These are phyloP conservation scores for Novumbra hubbsi DNA, from an alignment of 2,797 vertebrate species.

Conservation along the genomic window DNA sequence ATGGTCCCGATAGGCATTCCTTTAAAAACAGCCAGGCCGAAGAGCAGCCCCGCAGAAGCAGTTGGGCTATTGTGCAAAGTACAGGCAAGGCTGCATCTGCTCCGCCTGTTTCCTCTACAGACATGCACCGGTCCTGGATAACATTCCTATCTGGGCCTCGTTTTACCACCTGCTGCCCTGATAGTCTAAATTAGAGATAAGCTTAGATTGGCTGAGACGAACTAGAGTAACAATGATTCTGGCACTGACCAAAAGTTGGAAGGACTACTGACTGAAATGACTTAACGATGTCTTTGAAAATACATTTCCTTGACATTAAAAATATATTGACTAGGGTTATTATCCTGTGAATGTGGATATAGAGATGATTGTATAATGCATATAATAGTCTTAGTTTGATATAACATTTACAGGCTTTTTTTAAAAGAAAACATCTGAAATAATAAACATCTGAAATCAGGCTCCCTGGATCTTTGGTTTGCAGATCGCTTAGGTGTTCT, in stretches of 20 bases:
- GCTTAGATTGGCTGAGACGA: slow-evolving; percentile 19
- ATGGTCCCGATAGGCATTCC: background rate
- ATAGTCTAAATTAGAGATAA: slow-evolving; percentile 55
- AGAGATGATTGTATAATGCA: too few relatives aligned
- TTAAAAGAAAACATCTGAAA: background rate
- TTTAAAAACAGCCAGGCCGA: background rate
- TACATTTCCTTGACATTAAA: background rate
- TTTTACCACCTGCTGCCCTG: slow-evolving; percentile 54
- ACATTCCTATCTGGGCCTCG: slow-evolving; percentile 35
- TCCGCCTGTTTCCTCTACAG: slow-evolving; percentile 33
- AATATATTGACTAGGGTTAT: background rate
- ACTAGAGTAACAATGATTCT: background rate
- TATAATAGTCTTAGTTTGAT: too few relatives aligned
- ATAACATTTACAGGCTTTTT: too few relatives aligned
- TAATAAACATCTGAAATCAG: background rate
- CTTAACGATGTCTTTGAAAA: background rate
- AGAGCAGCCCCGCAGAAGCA: background rate
- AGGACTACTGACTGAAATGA: background rate
- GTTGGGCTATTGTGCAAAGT: slow-evolving; percentile 42
- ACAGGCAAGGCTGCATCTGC: slow-evolving; percentile 42
- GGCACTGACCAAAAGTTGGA: background rate
- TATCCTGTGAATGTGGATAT: too few relatives aligned
- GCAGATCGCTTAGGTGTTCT: too few relatives aligned
- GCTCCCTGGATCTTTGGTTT: too few relatives aligned
- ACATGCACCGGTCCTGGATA: slow-evolving; percentile 28